phyloP scores from a whole-genome alignment of 2,888 invertebrate genomes.

The Tholera decimalis region DNA sequence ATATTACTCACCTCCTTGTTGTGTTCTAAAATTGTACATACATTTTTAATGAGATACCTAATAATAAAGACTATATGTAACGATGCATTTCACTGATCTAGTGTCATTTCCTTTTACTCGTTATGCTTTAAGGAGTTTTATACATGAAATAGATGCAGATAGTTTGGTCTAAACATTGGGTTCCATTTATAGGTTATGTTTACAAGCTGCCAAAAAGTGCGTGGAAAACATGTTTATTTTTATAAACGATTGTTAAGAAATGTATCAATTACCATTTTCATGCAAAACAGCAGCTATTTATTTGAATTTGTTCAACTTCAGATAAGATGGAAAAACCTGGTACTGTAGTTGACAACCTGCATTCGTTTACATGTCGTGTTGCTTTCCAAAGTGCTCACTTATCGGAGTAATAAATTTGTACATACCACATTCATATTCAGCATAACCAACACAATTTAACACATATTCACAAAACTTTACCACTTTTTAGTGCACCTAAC shows the following conservation, averaged over 20 bases:
- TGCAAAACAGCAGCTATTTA: slow-evolving; percentile 19
- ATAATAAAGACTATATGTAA: background rate
- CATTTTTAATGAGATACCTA: slow-evolving; percentile 3
- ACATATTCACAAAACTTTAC: slow-evolving; percentile 70
- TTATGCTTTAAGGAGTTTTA: background rate
- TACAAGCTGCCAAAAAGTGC: slow-evolving; percentile 81
- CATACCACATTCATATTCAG: slow-evolving; percentile 73
- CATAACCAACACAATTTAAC: slow-evolving; percentile 68
- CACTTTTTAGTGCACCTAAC: slow-evolving; percentile 75
- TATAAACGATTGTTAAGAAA: slow-evolving; percentile 8
- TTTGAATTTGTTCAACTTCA: slow-evolving; percentile 24
- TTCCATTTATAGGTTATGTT: slow-evolving; percentile 87
- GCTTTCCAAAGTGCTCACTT: slow-evolving; percentile 72
- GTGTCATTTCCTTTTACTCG: background rate
- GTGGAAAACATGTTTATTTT: slow-evolving; percentile 54
- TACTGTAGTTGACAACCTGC: slow-evolving; percentile 80
- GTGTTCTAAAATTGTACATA: slow-evolving; percentile 30
- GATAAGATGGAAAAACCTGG: slow-evolving; percentile 68
- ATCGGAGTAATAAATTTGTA: slow-evolving; percentile 66
- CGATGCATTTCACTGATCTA: background rate
- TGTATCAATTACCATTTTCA: slow-evolving; percentile 5
- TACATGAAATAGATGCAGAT: slow-evolving; percentile 1
- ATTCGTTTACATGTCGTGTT: slow-evolving; percentile 78
- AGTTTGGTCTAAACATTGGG: slow-evolving; percentile 50
- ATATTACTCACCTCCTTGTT: slow-evolving; percentile 10